Conservation (phyloP, 1,140 invertebrate species). For the Diabrotica undecimpunctata region DNA sequence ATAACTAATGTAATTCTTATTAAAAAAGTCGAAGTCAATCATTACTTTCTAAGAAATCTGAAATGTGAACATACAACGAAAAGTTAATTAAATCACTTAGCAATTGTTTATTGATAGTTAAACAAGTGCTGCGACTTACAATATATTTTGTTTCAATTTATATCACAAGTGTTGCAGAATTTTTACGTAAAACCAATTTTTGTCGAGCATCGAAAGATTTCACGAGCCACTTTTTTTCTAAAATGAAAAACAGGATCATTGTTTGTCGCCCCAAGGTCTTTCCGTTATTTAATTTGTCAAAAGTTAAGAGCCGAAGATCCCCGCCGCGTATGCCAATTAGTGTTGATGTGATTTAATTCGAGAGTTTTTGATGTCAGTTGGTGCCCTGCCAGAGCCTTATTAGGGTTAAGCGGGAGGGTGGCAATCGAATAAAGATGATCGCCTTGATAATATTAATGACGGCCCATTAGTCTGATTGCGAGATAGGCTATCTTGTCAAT, state of each 20-base stretch:
- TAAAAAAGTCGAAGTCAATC: too few species aligned
- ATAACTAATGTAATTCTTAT: too few species aligned
- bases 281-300: constrained; percentile 17
- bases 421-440: constrained; percentile 39
- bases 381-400: constrained; percentile 28
- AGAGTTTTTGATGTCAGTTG: constrained; percentile 32
- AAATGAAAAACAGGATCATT: constrained; percentile 9
- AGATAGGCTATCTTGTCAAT: constrained; percentile 34
- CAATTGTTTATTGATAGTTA: too few species aligned
- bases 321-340: constrained; percentile 32
- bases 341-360: constrained; percentile 35
- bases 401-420: constrained; percentile 33
- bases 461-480: constrained; percentile 39
- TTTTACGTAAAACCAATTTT: too few species aligned
- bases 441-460: constrained; percentile 43
- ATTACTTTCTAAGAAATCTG: too few species aligned
- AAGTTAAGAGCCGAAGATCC: constrained; percentile 11
- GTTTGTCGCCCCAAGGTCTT: not conserved
- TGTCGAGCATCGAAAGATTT: not conserved
- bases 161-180: too few species aligned
- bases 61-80: too few species aligned
- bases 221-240: not conserved
- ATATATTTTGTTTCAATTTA: too few species aligned
- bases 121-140: too few species aligned
- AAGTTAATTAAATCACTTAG: too few species aligned